Evolutionary conservation across 2,797 vertebrate genomes (phyloP).

Genomic region (Scyliorhinus canicula): DNA sequence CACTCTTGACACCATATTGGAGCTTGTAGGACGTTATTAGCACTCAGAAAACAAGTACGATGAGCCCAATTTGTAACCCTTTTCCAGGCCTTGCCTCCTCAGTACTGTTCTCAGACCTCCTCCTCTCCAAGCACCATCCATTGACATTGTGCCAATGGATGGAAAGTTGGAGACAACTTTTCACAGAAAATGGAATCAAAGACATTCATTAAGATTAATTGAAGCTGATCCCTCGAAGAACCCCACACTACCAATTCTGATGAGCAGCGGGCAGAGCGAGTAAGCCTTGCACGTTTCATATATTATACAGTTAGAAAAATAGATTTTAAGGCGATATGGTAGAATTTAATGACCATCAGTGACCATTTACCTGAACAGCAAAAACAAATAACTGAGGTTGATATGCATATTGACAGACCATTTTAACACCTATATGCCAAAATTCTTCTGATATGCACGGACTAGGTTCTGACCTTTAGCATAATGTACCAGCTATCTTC

Average conservation of each 20-base stretch:
- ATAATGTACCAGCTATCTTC: background rate
- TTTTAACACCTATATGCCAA: background rate
- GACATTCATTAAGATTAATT: background rate
- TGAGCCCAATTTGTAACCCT: background rate
- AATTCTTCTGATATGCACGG: background rate
- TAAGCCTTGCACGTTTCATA: background rate
- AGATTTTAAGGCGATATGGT: background rate
- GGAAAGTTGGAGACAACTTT: too few relatives aligned
- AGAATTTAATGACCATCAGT: background rate
- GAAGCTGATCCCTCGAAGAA: background rate
- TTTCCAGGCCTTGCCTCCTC: background rate
- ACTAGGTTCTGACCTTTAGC: background rate
- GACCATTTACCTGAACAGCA: background rate
- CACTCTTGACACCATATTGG: background rate
- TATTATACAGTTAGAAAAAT: background rate
- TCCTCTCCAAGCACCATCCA: too few relatives aligned
- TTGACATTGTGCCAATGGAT: too few relatives aligned
- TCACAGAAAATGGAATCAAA: background rate
- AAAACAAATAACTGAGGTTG: too few relatives aligned
- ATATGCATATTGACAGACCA: background rate
- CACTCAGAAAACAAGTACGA: background rate
- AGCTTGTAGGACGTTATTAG: background rate
- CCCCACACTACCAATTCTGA: background rate
- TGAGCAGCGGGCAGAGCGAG: background rate
- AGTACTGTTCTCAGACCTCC: background rate